Percentiles rank a stretch among this genome's conserved stretches.
These are phyloP conservation scores for Junco hyemalis DNA, from an alignment of 2,113 vertebrate species.

Conservation along the genomic window DNA sequence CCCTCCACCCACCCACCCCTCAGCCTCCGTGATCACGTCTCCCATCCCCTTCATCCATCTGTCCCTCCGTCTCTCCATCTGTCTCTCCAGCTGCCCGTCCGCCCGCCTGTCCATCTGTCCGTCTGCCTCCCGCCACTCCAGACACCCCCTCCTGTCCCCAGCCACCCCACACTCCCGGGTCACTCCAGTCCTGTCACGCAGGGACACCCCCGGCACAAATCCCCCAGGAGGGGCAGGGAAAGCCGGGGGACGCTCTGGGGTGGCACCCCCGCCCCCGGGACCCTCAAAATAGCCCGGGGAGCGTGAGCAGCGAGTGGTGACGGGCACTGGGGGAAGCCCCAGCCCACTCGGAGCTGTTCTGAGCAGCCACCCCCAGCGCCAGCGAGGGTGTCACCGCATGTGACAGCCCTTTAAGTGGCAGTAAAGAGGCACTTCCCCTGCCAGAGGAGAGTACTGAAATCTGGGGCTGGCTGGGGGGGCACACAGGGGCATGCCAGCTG, in stretches of 20 bases:
- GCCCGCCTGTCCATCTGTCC: slow-evolving; percentile 4
- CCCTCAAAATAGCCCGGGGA: neutral
- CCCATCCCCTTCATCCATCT: neutral
- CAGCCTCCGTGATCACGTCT: neutral
- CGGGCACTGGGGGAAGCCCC: neutral
- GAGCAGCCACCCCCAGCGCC: neutral
- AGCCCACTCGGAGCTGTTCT: neutral
- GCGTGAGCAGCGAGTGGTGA: neutral
- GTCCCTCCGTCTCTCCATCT: neutral
- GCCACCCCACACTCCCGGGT: neutral
- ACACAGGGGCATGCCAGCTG: accelerated
- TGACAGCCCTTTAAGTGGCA: neutral
- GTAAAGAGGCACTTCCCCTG: accelerated
- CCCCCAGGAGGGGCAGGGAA: neutral
- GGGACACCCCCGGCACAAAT: neutral
- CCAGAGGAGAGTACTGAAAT: neutral
- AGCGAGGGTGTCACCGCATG: neutral
- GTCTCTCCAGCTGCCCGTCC: neutral
- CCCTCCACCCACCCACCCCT: neutral
- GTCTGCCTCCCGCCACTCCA: neutral
- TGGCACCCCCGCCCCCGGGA: neutral
- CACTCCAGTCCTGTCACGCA: neutral
- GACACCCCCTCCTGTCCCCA: neutral
- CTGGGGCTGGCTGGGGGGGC: neutral
- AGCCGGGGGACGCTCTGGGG: neutral